Evolutionary conservation across 37 sponge, comb jelly and placozoan species (phyloP).

Genomic region (Diacarnus erythraeanus): DNA sequence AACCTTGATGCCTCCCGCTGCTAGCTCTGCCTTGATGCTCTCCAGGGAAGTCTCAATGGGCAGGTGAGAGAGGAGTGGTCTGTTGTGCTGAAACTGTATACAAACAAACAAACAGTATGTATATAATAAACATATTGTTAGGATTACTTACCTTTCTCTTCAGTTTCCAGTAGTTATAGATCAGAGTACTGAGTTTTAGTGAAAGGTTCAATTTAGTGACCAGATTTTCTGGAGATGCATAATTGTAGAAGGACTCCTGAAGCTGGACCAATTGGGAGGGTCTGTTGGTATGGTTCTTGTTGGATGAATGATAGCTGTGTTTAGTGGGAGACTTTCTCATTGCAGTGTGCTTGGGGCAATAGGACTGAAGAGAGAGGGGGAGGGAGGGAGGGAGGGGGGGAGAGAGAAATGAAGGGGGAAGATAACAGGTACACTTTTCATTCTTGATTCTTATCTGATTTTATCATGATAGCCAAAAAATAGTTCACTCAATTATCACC

Average conservation of each 20-base stretch:
- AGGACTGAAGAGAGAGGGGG: constrained; percentile 44
- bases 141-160: constrained; percentile 75
- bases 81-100: constrained; percentile 45
- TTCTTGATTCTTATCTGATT: too few relatives aligned
- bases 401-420: too few relatives aligned
- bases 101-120: not conserved
- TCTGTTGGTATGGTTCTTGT: constrained; percentile 26
- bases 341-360: constrained; percentile 77
- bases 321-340: constrained; percentile 29
- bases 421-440: too few relatives aligned
- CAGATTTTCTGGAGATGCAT: constrained; percentile 57
- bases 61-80: constrained; percentile 48
- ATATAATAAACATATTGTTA: not conserved
- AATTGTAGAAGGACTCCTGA: constrained; percentile 73
- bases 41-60: constrained; percentile 53
- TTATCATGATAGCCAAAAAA: too few relatives aligned
- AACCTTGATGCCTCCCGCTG: constrained; percentile 10
- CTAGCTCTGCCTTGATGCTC: constrained; percentile 42
- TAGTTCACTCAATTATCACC: too few relatives aligned
- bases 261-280: constrained; percentile 57
- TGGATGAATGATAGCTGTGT: constrained; percentile 14
- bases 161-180: constrained; percentile 93
- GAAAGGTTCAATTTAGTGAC: constrained; percentile 30
- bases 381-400: not conserved
- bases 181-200: constrained; percentile 39